phyloP scores from a whole-genome alignment of 2,113 vertebrate genomes.

The Takifugu flavidus region DNA sequence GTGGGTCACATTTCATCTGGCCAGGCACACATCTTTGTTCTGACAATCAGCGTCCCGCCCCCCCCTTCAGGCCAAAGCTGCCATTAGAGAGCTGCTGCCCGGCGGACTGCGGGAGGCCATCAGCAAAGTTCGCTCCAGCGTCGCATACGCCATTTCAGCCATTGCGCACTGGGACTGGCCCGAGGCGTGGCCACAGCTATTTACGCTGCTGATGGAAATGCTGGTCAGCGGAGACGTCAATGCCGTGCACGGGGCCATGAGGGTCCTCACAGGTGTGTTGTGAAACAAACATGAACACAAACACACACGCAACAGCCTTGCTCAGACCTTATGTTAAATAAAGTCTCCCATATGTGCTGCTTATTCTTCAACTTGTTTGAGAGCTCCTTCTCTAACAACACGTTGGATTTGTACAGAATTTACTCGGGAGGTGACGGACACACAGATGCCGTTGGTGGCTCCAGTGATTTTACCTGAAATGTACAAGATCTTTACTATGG shows the following conservation, averaged over 20 bases:
- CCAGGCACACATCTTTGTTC: too few relatives aligned
- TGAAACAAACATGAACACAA: neutral
- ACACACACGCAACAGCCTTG: neutral
- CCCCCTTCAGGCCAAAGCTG: slow-evolving; percentile 84
- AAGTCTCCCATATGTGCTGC: neutral
- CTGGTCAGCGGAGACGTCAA: slow-evolving; percentile 92
- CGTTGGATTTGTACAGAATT: slow-evolving; percentile 77
- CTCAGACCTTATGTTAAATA: neutral
- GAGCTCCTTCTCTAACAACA: neutral
- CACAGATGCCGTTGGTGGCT: slow-evolving; percentile 96
- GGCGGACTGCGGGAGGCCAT: slow-evolving; percentile 90
- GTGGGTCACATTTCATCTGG: neutral
- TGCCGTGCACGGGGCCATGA: slow-evolving; percentile 96
- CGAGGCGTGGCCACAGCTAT: slow-evolving; percentile 96
- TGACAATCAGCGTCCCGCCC: neutral
- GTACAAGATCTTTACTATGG: slow-evolving; percentile 99
- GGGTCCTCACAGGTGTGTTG: slow-evolving; percentile 90
- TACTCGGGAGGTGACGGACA: slow-evolving; percentile 96
- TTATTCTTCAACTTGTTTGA: neutral
- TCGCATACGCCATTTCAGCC: slow-evolving; percentile 95
- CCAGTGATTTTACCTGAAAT: slow-evolving; percentile 98
- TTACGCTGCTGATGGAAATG: slow-evolving; percentile 97
- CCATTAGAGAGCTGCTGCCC: slow-evolving; percentile 92
- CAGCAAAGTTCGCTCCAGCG: slow-evolving; percentile 97
- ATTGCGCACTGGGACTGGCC: slow-evolving; percentile 99